These are phyloP conservation scores for Brachylomia viminalis DNA, from an alignment of 2,888 invertebrate genomes.

Conservation along the genomic window DNA sequence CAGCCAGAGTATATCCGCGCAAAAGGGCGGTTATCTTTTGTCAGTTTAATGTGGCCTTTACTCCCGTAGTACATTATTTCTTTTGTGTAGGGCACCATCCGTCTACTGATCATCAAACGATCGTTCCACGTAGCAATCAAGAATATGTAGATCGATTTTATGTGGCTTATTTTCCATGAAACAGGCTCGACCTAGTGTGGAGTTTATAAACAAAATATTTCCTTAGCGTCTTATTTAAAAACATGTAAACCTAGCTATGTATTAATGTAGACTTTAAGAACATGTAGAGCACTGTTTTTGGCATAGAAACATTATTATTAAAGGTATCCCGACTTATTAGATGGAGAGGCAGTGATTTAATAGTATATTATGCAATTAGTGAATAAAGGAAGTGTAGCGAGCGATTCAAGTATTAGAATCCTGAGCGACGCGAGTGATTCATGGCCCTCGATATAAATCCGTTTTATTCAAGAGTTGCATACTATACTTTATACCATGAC, in stretches of 20 bases:
- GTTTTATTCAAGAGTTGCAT: too few relatives aligned
- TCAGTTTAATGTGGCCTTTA: slow-evolving; percentile 59
- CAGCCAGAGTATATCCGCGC: slow-evolving; percentile 13
- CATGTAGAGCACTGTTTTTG: too few relatives aligned
- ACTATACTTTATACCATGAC: too few relatives aligned
- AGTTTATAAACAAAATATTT: background rate
- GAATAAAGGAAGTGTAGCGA: too few relatives aligned
- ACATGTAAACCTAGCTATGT: background rate
- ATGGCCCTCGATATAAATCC: too few relatives aligned
- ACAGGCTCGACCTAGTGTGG: background rate
- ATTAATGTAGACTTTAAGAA: background rate
- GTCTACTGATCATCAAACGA: slow-evolving; percentile 44
- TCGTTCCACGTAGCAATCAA: background rate
- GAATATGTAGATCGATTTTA: background rate
- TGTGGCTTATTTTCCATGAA: background rate
- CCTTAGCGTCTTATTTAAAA: background rate
- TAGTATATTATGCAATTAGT: too few relatives aligned
- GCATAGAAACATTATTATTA: too few relatives aligned
- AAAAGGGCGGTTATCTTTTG: slow-evolving; percentile 49
- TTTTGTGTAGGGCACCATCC: slow-evolving; percentile 41
- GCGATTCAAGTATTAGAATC: too few relatives aligned
- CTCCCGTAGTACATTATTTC: slow-evolving; percentile 23
- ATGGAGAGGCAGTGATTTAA: too few relatives aligned
- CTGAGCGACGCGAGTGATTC: too few relatives aligned
- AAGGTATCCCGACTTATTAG: too few relatives aligned